Percentiles rank a stretch among this genome's conserved stretches.
These are phyloP conservation scores for Rachycentron canadum DNA, from an alignment of 2,797 vertebrate genomes.

Conservation along the genomic window DNA sequence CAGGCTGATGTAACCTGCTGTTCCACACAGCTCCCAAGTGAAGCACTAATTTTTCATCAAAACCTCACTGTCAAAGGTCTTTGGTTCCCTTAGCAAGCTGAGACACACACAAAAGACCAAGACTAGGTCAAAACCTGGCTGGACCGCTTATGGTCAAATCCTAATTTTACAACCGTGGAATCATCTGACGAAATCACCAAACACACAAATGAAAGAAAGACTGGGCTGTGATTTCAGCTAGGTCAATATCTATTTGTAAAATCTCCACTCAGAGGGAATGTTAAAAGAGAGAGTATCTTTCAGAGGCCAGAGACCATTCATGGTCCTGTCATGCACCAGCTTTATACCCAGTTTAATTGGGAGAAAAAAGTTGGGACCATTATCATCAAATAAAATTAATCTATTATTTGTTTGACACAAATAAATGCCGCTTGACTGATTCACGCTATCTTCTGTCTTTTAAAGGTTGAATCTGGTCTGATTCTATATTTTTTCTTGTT, in stretches of 20 bases:
- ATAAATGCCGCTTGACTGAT: neutral
- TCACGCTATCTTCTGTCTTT: neutral
- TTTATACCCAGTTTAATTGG: too few relatives aligned
- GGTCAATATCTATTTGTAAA: too few relatives aligned
- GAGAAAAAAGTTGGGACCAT: neutral
- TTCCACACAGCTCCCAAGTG: neutral
- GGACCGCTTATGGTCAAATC: too few relatives aligned
- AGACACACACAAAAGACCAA: neutral
- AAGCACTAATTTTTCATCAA: conserved; percentile 1
- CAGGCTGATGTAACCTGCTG: neutral
- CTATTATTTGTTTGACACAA: neutral
- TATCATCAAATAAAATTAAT: neutral
- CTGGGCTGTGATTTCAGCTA: too few relatives aligned
- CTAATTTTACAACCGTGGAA: too few relatives aligned
- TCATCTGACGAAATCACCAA: too few relatives aligned
- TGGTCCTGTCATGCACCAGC: too few relatives aligned
- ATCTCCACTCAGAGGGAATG: too few relatives aligned
- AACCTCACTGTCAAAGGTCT: neutral
- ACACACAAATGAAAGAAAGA: too few relatives aligned
- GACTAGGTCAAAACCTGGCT: too few relatives aligned
- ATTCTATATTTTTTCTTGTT: neutral
- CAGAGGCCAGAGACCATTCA: too few relatives aligned
- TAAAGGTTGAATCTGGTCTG: neutral
- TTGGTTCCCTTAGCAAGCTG: neutral
- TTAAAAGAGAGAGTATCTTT: too few relatives aligned